Base-by-base conservation (phyloP, 2,888 invertebrate species). In the Holacanthella duospinosa region DNA sequence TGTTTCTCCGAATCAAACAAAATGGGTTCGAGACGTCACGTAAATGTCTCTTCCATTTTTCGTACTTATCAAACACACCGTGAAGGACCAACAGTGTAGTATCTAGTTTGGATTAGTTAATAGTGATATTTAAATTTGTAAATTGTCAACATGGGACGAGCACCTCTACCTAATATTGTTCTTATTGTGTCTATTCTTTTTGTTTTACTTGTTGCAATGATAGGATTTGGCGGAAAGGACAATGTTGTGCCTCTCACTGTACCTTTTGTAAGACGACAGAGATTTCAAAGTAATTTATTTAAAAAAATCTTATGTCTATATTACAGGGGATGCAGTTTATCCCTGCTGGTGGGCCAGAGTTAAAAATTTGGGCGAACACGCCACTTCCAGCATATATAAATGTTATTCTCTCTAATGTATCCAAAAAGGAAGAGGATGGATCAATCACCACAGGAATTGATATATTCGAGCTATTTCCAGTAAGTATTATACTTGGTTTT, bases 271-370 rank as follows among this genome's bases (percentile, higher is more conserved):
- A 48, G 48, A n/a, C 12, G 16, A 9, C 4, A 21, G 48, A 9
- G n/a, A 48, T n/a, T 48, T 21, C 36, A 36, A 9, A 36, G 16
- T 36, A n/a, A n/a, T n/a, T n/a, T n/a, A n/a, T n/a, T n/a, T n/a
- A n/a, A n/a, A n/a, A n/a, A 36, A 36, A 36, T 36, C 36, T 36
- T 36, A n/a, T n/a, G n/a, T n/a, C n/a, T n/a, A n/a, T 36, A 16
- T 16, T 36, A n/a, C n/a, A 48, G 48, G 48, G 48, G 21, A 48
- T 48, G 48, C 48, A 48, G n/a, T 48, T 48, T 21, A 48, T 16
- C 21, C 48, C 48, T n/a, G 6, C 48, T 16, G 48, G 48, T n/a
- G 48, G 48, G n/a, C 48, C 48, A 48, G 48, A 48, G n/a, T 48
- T 48, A 48, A 9, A 48, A 9, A 21, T 48, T 4, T 48, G 48